phyloP scores from a whole-genome alignment of 2,888 invertebrate species.

The Limnephilus auricula region DNA sequence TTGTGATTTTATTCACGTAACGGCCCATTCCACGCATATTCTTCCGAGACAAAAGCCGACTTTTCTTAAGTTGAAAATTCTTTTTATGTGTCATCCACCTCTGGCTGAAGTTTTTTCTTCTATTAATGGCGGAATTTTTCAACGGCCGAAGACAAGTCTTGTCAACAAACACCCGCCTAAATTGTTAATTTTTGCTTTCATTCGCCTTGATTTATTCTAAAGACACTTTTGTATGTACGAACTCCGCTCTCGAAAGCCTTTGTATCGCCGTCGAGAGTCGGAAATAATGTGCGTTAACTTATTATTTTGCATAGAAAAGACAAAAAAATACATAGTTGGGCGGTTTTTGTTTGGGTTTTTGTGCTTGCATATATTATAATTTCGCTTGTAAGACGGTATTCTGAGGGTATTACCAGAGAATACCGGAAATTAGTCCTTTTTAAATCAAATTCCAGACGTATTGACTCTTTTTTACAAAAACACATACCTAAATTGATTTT shows the following conservation, averaged over 20 bases:
- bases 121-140: slow-evolving; percentile 46
- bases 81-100: slow-evolving; percentile 48
- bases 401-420: no score
- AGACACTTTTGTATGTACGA: slow-evolving; percentile 39
- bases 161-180: slow-evolving; percentile 55
- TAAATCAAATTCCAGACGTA: no score
- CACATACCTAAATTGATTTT: no score
- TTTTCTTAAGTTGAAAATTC: not conserved
- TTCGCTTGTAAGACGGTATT: not conserved
- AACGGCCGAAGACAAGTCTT: slow-evolving; percentile 47
- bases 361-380: not conserved
- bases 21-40: slow-evolving; percentile 41
- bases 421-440: no score
- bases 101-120: not conserved
- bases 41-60: slow-evolving; percentile 25
- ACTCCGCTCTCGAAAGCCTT: not conserved
- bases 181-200: slow-evolving; percentile 58
- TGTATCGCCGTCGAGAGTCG: slow-evolving; percentile 5
- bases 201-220: slow-evolving; percentile 57
- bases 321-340: not conserved
- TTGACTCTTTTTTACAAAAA: no score
- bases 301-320: slow-evolving; percentile 31
- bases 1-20: slow-evolving; percentile 15
- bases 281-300: slow-evolving; percentile 46
- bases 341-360: not conserved